Evolutionary conservation across 2,888 invertebrate genomes (phyloP), one percentile per base, ranked within the genome.

Genomic region (Ctenicera cuprea): DNA sequence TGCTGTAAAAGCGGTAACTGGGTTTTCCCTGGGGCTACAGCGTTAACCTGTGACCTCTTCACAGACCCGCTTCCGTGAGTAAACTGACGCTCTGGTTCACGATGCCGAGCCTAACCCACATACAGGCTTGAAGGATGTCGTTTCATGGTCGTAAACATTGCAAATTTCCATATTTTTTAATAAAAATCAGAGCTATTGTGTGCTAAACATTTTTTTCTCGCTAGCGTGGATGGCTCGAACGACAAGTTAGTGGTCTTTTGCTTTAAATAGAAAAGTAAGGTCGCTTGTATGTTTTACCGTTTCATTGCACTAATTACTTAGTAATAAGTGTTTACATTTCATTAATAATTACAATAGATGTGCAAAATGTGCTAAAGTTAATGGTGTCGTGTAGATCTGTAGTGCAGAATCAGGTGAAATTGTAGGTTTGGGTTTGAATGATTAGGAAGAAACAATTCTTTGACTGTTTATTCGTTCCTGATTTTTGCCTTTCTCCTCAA

Each of bases 41-140:
- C 61, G 63, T 74, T 74, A 71, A 74, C 67, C 74, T 71, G 65
- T 71, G 71, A 74, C 71, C 74, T 74, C 74, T 59, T 50, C 48
- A 50, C 41, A 48, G 52, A 33, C 71, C 50, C 67, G 74, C 74
- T 74, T 74, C 74, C 74, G 74, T 74, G 74, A 71, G 74, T 74
- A 74, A 74, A 74, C 65, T 59, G 63, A 71, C 54, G 74, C 71
- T 71, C 74, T 71, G 52, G 63, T 67, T 71, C 74, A 67, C 71
- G 71, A 74, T 67, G 57, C 66, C 50, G 37, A 57, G 52, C 67
- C 54, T 74, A 74, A 74, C 71, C 67, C 67, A 74, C 71, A 74
- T 74, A 63, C 18, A 43, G 30, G 2, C 18, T 33, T 43, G 65
- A 52, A 67, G 67, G 67, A 67, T 57, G 67, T 33, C 59, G 45